Conservation (phyloP, 2,797 vertebrate genomes). For the Thaleichthys pacificus region DNA sequence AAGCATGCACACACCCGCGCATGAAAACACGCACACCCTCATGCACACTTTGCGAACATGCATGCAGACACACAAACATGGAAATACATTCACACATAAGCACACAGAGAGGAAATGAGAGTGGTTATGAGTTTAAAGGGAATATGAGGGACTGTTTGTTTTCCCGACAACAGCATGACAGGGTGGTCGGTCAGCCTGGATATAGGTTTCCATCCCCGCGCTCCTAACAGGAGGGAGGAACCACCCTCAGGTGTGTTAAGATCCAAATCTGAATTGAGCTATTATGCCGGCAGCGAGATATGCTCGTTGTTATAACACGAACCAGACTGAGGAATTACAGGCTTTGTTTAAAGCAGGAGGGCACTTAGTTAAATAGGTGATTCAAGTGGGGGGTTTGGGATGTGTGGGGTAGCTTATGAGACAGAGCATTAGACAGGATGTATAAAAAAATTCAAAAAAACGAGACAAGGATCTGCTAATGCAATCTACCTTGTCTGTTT, state of each 20-base stretch:
- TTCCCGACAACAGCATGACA: constrained; percentile 51
- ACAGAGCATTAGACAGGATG: constrained; percentile 16
- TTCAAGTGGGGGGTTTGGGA: constrained; percentile 50
- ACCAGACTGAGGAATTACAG: constrained; percentile 54
- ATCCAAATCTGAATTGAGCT: constrained; percentile 48
- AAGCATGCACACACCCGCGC: neutral
- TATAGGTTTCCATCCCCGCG: constrained; percentile 8
- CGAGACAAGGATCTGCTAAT: constrained; percentile 50
- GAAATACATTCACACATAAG: neutral
- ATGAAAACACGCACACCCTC: neutral
- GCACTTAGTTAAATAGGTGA: constrained; percentile 32
- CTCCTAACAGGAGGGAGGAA: constrained; percentile 15
- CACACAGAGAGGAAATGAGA: constrained; percentile 46
- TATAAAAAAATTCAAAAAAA: neutral
- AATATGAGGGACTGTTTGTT: constrained; percentile 58
- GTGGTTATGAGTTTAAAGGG: constrained; percentile 43
- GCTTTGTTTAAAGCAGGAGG: constrained; percentile 35
- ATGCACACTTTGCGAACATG: neutral
- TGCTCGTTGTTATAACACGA: constrained; percentile 58
- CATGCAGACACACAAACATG: neutral
- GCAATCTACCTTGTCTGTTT: constrained; percentile 46
- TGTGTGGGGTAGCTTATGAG: neutral
- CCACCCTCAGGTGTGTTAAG: constrained; percentile 36
- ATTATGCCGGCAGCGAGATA: constrained; percentile 50
- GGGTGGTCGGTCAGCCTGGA: constrained; percentile 34